Percentiles rank a stretch among this genome's conserved stretches.
Evolutionary conservation across 2,888 invertebrate species (phyloP).

Genomic region (Chironomus riparius): DNA sequence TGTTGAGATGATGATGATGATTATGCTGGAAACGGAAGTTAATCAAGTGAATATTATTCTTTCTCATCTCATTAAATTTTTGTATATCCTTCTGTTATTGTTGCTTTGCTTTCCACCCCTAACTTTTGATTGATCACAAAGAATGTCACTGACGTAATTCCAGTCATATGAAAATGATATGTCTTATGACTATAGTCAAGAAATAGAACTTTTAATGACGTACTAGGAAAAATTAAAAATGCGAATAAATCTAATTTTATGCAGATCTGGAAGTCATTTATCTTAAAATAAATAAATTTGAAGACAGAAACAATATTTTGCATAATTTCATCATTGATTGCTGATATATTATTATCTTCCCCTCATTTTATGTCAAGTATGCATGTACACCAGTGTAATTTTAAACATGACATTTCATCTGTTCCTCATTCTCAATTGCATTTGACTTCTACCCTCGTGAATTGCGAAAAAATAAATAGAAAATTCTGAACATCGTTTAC

Average conservation of each 20-base stretch:
- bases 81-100: no score
- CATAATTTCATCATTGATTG: background rate
- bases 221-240: background rate
- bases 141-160: background rate
- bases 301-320: background rate
- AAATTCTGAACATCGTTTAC: background rate
- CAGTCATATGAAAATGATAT: background rate
- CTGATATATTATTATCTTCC: conserved; percentile 7
- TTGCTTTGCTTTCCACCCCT: background rate
- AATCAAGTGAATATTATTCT: conserved; percentile 24
- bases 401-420: background rate
- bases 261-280: background rate
- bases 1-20: background rate
- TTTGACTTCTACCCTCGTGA: no score
- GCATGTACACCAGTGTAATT: no score
- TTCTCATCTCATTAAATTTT: no score
- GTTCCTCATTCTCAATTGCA: background rate
- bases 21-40: conserved; percentile 8
- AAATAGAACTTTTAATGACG: background rate
- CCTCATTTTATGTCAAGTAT: background rate
- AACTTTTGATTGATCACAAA: conserved; percentile 19
- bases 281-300: background rate
- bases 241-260: conserved; percentile 4
- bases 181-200: background rate
- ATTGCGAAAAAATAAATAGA: no score